These are phyloP conservation scores for Cryptus viduatorius DNA, from an alignment of 2,888 invertebrate species.

Conservation along the genomic window DNA sequence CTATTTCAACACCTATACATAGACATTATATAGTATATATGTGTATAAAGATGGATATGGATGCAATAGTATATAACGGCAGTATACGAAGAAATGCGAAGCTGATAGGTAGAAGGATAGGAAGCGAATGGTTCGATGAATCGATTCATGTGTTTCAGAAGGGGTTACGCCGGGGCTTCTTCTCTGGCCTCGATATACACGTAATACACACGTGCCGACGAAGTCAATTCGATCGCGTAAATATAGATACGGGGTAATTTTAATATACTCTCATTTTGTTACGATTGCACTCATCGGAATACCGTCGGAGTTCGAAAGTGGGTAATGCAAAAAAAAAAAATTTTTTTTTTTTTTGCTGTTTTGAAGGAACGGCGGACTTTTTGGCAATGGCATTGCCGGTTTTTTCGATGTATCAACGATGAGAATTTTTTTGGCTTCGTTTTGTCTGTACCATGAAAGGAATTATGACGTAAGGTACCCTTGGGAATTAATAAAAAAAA, in stretches of 20 bases:
- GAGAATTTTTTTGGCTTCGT: neutral
- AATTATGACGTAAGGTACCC: no score
- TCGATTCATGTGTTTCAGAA: conserved; percentile 53
- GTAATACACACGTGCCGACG: conserved; percentile 8
- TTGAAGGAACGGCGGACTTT: neutral
- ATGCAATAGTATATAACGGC: neutral
- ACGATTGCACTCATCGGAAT: neutral
- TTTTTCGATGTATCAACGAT: neutral
- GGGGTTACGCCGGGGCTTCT: conserved; percentile 36
- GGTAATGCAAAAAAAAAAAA: neutral
- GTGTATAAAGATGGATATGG: conserved; percentile 8
- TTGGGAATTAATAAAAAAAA: no score
- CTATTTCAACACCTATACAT: conserved; percentile 42
- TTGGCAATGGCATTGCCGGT: neutral
- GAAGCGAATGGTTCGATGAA: conserved; percentile 57
- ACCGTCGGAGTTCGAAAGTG: neutral
- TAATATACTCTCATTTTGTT: conserved; percentile 7
- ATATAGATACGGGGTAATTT: conserved; percentile 43
- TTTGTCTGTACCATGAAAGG: no score
- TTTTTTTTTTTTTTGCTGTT: neutral
- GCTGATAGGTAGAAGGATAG: conserved; percentile 34
- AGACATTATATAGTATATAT: conserved; percentile 25
- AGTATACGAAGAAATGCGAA: conserved; percentile 50
- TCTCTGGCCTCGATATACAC: conserved; percentile 23
- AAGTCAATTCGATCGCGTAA: conserved; percentile 6